Base-by-base conservation (phyloP, 1,140 invertebrate genomes). In the Drosophila triauraria region DNA sequence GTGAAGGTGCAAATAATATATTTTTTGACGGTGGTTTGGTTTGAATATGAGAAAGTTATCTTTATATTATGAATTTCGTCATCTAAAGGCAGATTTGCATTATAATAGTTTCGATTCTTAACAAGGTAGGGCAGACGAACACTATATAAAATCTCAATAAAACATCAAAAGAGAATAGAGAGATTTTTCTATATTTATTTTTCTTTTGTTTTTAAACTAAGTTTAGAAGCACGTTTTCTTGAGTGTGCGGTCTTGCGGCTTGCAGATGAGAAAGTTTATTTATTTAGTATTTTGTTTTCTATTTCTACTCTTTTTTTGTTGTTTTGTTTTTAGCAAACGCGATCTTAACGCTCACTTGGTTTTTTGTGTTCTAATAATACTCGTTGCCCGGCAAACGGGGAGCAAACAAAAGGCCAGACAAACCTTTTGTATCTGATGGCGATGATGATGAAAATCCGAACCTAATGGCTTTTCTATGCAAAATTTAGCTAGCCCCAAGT, bases 281-380 rank as follows among this genome's bases (percentile, higher is more conserved):
- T 77, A 78, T 77, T 60, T 77, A 56, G 44, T 43, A 32, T 65
- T 63, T 75, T 57, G 27, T 76, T 57, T 63, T 76, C 63, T 54
- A 46, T 57, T 25, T 67, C 65, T 67, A 65, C 30, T 40, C 50
- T 43, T 40, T 44, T 48, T 54, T 5, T 40, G 57, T 8, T 67
- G 15, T 46, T 75, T 82, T 63, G 25, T 62, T 40, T 61, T 72
- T 76, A 67, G 67, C 67, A 43, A 61, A 23, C 53, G 80, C 68
- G 84, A 87, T 87, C 84, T 88, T 88, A 88, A 88, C 84, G 84
- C 84, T 88, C 69, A 90, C 84, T 90, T 88, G 85, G 81, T 48
- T 90, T 56, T 81, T 80, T 88, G 85, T 88, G 84, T 88, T 88
- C 84, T 88, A 88, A 88, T 90, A 88, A 88, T 78, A 85, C 83